These are phyloP conservation scores for Neofelis nebulosa DNA, from an alignment of 2,113 vertebrate species.

Conservation along the genomic window DNA sequence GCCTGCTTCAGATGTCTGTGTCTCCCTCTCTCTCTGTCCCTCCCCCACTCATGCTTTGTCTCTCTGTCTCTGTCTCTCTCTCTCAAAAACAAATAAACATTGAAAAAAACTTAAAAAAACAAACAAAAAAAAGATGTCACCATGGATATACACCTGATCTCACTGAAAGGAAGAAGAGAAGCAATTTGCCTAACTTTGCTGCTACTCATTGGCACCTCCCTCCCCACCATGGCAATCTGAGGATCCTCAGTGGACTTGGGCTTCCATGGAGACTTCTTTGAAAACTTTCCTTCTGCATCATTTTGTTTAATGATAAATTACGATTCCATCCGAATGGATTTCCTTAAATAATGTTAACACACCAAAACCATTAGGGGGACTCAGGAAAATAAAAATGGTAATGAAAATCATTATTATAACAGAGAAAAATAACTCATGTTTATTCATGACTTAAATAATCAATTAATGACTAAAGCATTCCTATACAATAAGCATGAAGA, in stretches of 20 bases:
- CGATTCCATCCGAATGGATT: not conserved
- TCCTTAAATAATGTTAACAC: not conserved
- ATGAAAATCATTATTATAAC: not conserved
- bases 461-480: not conserved
- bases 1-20: no score
- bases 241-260: not conserved
- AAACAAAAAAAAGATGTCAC: no score
- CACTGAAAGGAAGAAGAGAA: no score
- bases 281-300: not conserved
- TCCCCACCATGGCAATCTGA: rapidly evolving
- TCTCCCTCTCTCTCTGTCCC: no score
- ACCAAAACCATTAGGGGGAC: not conserved
- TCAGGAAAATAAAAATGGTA: not conserved
- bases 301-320: not conserved
- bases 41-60: no score
- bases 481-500: not conserved
- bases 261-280: not conserved
- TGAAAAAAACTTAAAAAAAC: no score
- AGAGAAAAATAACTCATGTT: not conserved
- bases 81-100: no score
- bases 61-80: no score
- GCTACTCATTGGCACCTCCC: rapidly evolving
- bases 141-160: not conserved
- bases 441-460: not conserved
- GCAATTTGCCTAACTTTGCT: rapidly evolving